Evolutionary conservation across 2,113 vertebrate species (phyloP).

Genomic region (Seriola aureovittata): DNA sequence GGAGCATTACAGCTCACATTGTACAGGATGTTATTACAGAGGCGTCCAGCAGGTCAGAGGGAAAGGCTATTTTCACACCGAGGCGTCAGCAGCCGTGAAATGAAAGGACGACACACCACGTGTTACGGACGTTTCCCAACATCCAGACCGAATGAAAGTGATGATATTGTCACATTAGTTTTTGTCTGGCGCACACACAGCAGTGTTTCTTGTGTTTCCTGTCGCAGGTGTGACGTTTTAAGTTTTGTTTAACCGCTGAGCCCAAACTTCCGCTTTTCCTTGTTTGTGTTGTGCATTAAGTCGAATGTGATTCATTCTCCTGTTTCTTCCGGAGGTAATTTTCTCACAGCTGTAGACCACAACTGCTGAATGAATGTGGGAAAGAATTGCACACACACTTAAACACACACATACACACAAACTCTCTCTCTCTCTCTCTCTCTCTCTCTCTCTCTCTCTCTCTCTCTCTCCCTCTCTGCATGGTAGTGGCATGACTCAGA

Average conservation of each 20-base stretch:
- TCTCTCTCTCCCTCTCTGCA: too few species aligned
- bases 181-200: neutral
- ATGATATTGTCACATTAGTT: neutral
- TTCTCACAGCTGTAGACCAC: constrained; percentile 1
- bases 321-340: neutral
- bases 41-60: constrained; percentile 34
- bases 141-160: neutral
- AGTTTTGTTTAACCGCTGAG: neutral
- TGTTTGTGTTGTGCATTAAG: neutral
- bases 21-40: constrained; percentile 17
- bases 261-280: neutral
- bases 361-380: neutral
- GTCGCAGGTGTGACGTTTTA: neutral
- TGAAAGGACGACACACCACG: neutral
- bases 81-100: too few species aligned
- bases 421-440: neutral
- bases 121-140: neutral
- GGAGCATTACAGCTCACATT: constrained; percentile 11
- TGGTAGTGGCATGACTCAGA: neutral
- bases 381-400: neutral
- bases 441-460: too few species aligned
- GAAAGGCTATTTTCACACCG: neutral
- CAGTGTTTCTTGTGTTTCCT: neutral
- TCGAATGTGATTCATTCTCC: constrained; percentile 15
- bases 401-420: neutral